Conservation (phyloP, 1,140 invertebrate species). For the Drosophila tristis region DNA sequence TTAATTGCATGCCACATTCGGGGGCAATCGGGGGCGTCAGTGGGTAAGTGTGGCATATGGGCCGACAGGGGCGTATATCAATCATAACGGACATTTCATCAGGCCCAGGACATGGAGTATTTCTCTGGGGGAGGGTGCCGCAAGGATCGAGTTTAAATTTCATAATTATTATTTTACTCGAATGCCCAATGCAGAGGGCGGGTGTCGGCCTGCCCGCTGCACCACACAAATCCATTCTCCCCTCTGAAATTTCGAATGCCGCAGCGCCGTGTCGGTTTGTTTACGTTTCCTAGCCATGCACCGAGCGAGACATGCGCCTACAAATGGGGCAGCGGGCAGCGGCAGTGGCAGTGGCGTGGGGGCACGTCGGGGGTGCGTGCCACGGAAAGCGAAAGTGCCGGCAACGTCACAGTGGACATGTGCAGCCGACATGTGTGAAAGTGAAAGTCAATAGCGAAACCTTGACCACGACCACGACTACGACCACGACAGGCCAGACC, state of each 20-base stretch:
- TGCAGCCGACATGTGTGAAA: conserved; percentile 71
- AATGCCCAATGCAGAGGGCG: conserved; percentile 26
- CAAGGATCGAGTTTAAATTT: conserved; percentile 57
- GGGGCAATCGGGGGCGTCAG: conserved; percentile 44
- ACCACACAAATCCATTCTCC: neutral
- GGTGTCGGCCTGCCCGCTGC: conserved; percentile 8
- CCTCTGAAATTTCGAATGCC: conserved; percentile 12
- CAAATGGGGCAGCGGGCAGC: neutral
- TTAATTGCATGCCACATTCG: conserved; percentile 59
- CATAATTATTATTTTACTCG: conserved; percentile 55
- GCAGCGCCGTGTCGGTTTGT: conserved; percentile 42
- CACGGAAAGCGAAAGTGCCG: conserved; percentile 76
- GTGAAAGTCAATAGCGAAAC: conserved; percentile 83
- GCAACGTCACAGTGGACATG: conserved; percentile 58
- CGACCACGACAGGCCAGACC: conserved; percentile 29
- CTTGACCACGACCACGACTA: conserved; percentile 76
- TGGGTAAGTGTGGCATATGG: conserved; percentile 64
- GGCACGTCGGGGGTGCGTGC: conserved; percentile 33
- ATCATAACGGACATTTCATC: conserved; percentile 55
- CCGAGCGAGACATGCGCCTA: conserved; percentile 70
- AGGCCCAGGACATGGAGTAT: conserved; percentile 34
- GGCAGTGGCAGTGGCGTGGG: conserved; percentile 2
- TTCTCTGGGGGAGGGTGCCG: conserved; percentile 2
- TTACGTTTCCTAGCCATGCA: conserved; percentile 57
- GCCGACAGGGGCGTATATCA: conserved; percentile 47